Evolutionary conservation across 2,888 invertebrate genomes (phyloP).

Genomic region (Troides helena): DNA sequence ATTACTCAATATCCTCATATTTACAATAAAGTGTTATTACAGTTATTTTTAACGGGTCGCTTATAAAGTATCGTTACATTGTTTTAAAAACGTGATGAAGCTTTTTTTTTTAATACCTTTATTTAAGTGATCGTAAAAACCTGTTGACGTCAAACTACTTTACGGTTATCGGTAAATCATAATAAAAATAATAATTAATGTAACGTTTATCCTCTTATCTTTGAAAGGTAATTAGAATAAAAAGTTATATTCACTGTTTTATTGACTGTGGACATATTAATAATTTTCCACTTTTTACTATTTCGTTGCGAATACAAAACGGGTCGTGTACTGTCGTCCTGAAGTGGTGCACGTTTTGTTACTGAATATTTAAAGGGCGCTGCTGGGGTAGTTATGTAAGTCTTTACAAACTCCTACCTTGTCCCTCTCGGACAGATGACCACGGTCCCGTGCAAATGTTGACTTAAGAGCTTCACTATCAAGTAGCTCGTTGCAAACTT

Average conservation of each 20-base stretch:
- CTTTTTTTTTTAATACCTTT: conserved; percentile 13
- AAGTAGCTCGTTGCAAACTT: conserved; percentile 69
- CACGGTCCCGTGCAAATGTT: conserved; percentile 70
- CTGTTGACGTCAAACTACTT: conserved; percentile 25
- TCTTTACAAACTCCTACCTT: conserved; percentile 37
- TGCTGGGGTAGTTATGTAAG: conserved; percentile 19
- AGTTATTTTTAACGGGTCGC: conserved; percentile 1
- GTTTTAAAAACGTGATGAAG: conserved; percentile 24
- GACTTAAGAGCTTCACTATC: conserved; percentile 62
- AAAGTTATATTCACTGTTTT: background rate
- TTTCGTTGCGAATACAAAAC: background rate
- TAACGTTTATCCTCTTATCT: background rate
- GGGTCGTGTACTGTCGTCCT: conserved; percentile 4
- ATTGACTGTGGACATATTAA: background rate
- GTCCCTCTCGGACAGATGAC: conserved; percentile 71
- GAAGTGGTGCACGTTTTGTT: conserved; percentile 13
- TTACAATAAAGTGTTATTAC: background rate
- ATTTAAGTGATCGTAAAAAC: conserved; percentile 22
- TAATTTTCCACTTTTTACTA: background rate
- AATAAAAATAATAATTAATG: conserved; percentile 1
- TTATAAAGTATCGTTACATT: conserved; percentile 12
- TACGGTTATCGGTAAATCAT: conserved; percentile 6
- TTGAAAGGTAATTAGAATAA: background rate
- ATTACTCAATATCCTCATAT: background rate
- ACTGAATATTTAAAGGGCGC: conserved; percentile 13